Conservation (phyloP, 2,888 invertebrate genomes). For the Xanthia togata region DNA sequence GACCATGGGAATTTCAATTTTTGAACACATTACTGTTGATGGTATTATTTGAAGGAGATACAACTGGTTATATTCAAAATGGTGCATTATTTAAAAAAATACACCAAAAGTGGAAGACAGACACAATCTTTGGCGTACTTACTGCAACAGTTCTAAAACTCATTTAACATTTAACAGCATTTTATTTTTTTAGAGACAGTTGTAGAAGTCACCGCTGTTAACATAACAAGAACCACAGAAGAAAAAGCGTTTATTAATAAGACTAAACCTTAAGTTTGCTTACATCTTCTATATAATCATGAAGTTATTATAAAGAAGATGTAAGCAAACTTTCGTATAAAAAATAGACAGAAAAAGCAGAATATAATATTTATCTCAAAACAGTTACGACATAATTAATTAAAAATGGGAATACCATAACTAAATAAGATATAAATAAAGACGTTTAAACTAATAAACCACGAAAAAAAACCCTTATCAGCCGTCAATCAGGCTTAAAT, state of each 20-base stretch:
- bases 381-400: slow-evolving; percentile 24
- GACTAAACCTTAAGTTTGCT: too few relatives aligned
- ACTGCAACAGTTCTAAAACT: too few relatives aligned
- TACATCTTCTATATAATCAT: too few relatives aligned
- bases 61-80: not conserved
- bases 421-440: slow-evolving; percentile 31
- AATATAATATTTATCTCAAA: not conserved
- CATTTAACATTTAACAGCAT: too few relatives aligned
- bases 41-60: not conserved
- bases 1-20: slow-evolving; percentile 24
- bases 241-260: not conserved
- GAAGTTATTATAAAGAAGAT: too few relatives aligned
- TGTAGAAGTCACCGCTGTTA: not conserved
- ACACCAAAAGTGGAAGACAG: not conserved
- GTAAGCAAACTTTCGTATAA: not conserved
- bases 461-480: slow-evolving; percentile 42
- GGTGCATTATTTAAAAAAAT: not conserved
- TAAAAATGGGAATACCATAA: not conserved
- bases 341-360: not conserved
- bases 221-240: fast-evolving
- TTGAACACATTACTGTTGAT: not conserved
- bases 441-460: slow-evolving; percentile 51
- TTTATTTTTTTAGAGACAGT: not conserved
- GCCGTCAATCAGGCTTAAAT: slow-evolving; percentile 61
- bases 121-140: too few relatives aligned